These are phyloP conservation scores for Calypte anna DNA, from an alignment of 2,113 vertebrate species.

Conservation along the genomic window DNA sequence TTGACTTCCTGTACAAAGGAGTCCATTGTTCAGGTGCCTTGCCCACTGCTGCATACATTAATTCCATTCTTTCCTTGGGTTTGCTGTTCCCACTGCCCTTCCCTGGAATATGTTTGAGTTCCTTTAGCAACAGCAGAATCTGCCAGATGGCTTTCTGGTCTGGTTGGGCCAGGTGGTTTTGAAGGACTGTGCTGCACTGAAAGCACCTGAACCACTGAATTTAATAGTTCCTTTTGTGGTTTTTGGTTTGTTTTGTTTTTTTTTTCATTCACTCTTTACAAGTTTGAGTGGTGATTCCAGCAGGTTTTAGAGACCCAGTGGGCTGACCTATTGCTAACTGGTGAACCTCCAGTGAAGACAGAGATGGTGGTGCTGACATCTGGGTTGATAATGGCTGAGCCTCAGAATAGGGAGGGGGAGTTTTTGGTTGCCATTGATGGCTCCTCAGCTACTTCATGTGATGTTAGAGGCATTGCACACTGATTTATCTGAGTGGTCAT, in stretches of 20 bases:
- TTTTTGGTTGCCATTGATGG: neutral
- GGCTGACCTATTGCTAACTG: neutral
- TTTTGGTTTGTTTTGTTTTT: neutral
- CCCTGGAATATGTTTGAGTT: neutral
- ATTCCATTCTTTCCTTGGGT: neutral
- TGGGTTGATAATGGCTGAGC: neutral
- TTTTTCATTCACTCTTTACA: neutral
- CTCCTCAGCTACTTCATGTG: neutral
- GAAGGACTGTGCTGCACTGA: neutral
- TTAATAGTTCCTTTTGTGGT: neutral
- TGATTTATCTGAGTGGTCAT: neutral
- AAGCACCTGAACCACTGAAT: neutral
- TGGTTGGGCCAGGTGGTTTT: neutral
- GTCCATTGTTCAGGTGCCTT: neutral
- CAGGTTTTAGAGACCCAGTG: neutral
- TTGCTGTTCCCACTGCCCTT: constrained; percentile 10
- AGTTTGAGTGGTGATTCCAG: neutral
- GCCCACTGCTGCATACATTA: neutral
- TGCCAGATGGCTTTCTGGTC: neutral
- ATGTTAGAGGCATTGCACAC: neutral
- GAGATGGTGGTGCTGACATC: neutral
- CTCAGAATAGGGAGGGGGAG: accelerated
- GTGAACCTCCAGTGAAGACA: neutral
- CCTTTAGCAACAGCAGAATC: neutral
- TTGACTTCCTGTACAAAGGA: constrained; percentile 13